Evolutionary conservation across 2,888 invertebrate species (phyloP).

Genomic region (Mesorhabditis sp.): DNA sequence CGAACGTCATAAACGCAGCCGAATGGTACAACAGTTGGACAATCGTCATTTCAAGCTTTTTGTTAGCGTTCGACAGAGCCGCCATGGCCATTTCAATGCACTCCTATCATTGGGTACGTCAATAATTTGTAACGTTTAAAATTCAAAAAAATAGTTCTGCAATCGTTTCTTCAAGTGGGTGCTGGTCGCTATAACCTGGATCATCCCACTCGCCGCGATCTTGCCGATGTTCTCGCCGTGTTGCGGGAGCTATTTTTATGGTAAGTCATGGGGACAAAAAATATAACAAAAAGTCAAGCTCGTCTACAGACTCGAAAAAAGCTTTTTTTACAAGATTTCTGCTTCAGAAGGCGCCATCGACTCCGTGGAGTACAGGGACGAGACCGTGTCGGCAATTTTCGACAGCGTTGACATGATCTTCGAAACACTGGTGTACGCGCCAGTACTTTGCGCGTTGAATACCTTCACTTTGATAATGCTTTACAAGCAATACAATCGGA

Average conservation of each 20-base stretch:
- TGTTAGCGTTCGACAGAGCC: slow-evolving; percentile 16
- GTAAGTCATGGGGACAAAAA: not conserved
- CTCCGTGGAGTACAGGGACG: not conserved
- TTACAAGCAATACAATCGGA: slow-evolving; percentile 11
- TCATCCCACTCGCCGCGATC: slow-evolving; percentile 13
- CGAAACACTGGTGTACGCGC: slow-evolving; percentile 16
- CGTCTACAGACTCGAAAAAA: not conserved
- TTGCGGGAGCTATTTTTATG: slow-evolving; percentile 14
- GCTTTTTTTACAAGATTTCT: no score
- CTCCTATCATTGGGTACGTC: slow-evolving; percentile 14
- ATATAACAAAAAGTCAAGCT: not conserved
- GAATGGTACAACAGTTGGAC: slow-evolving; percentile 19
- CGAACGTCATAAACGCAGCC: slow-evolving; percentile 14
- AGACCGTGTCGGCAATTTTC: slow-evolving; percentile 5
- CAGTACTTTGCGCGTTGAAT: slow-evolving; percentile 14
- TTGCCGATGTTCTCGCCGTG: slow-evolving; percentile 17
- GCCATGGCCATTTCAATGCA: slow-evolving; percentile 14
- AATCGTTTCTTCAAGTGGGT: slow-evolving; percentile 17
- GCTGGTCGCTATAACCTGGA: slow-evolving; percentile 16
- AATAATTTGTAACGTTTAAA: not conserved
- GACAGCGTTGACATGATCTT: slow-evolving; percentile 17
- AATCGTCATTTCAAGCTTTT: slow-evolving; percentile 14
- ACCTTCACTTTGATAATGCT: slow-evolving; percentile 14
- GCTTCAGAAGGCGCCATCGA: not conserved
- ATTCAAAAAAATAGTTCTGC: slow-evolving; percentile 9